Base-by-base conservation (phyloP, 2,797 vertebrate genomes). In the Coendou prehensilis region DNA sequence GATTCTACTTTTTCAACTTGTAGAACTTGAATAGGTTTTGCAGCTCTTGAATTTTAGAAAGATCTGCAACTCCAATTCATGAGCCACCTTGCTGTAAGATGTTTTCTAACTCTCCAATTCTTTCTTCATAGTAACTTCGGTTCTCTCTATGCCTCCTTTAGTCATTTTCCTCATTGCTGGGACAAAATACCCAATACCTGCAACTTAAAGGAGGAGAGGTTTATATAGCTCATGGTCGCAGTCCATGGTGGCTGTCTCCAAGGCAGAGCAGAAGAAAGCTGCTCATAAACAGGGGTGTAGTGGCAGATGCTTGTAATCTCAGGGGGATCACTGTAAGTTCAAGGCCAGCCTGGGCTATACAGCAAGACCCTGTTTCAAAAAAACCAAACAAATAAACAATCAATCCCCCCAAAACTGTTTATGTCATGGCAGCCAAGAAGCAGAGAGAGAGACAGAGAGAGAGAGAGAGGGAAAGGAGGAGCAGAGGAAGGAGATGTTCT, bases 91-190 rank as follows among this genome's bases (percentile, higher is more conserved):
- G 98, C 73, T 99, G 99, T 47, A 98, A 97, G 33, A 99, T 99
- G 80, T 99, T 99, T 98, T 99, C 99, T 94, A 99, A 99, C 95
- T 99, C 99, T 96, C 99, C 99, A 69, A 99, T 99, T 97, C 99
- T 98, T 97, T 99, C 99, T 97, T 99, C 99, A 7, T 99, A 99
- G 98, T 99, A 99, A 0, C 98, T 98, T 47, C 99, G 98, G 67
- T 99, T 99, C 52, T 99, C 98, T 76, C 98, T 97, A 97, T 99
- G 99, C 2, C 99, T 98, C 33, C 11, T 23, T 23, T 22, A 45
- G 20, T 45, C 37, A 23, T 37, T 73, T 45, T 45, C 20, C 69
- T 41, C 37, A 45, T 73, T 5, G 7, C 22, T 41, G 69, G 37
- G 69, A 41, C 20, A 22, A 67, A 20, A 71, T 23, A 41, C 20